Base-by-base conservation (phyloP, 2,113 vertebrate genomes). In the Sardina pilchardus region DNA sequence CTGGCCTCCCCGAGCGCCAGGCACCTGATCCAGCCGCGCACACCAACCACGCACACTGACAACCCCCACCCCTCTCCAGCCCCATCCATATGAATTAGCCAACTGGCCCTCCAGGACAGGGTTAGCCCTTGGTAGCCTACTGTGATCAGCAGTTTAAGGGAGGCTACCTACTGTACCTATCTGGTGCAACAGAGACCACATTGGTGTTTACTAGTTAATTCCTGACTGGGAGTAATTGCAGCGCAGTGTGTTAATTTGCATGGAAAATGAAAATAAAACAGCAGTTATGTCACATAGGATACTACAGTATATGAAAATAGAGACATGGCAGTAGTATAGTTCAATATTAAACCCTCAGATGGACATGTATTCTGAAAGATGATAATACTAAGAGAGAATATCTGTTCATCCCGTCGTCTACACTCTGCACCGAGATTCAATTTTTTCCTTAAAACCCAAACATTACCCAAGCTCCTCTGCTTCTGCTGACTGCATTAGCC, bases 401-500 rank as follows among this genome's bases (percentile, higher is more conserved):
- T 71, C 63, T 30, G 30, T 78, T 78, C 71, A 78, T 17, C 3
- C 16, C 17, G 30, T 78, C 34, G 48, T 50, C 48, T 50, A 1
- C 17, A 50, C 16, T 78, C 71, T 39, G 71, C 30, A 78, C 71
- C 34, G 19, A 36, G 26, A 12, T 78, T 34, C 16, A 5, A 2
- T 75, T 75, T 75, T 75, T 75, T 36, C 8, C 26, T 90, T 84
- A 87, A 90, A 90, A 30, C 85, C 47, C 90, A 86, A 85, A 82
- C 83, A 85, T 86, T 93, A 91, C 93, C 91, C 93, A 92, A 91
- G 88, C 88, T 87, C 87, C 91, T 26, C 91, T 82, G 91, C 85
- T 78, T 45, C 24, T 53, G 91, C 93, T 93, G 88, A 91, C 92
- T 95, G 21, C 92, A 93, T 92, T 91, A 88, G 93, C 92, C 95